Conservation (phyloP, 2,113 vertebrate species). For the Psilopsiagon aurifrons region DNA sequence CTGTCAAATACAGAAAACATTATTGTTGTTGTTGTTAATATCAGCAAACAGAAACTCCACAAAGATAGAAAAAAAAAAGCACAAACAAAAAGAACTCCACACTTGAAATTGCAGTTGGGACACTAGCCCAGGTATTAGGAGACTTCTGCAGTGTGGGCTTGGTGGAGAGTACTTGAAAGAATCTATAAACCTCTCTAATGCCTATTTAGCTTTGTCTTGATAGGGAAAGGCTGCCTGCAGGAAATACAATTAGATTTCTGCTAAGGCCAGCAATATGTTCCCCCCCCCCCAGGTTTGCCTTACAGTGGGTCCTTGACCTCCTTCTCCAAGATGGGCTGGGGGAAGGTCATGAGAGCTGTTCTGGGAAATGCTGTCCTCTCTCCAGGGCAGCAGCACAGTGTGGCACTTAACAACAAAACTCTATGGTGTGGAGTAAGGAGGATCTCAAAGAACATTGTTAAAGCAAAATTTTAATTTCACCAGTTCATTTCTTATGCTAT, state of each 20-base stretch:
- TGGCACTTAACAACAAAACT: background rate
- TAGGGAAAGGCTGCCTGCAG: accelerated
- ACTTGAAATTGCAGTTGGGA: background rate
- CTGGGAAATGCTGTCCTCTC: background rate
- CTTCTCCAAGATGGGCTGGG: accelerated
- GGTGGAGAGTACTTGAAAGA: background rate
- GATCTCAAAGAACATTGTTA: background rate
- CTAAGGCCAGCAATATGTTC: background rate
- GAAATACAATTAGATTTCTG: background rate
- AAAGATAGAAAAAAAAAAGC: background rate
- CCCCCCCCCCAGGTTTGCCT: background rate
- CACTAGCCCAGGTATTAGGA: background rate
- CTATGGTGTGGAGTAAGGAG: background rate
- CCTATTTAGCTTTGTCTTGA: background rate
- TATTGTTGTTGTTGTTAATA: background rate
- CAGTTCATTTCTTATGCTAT: background rate
- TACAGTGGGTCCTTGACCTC: background rate
- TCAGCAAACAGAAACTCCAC: background rate
- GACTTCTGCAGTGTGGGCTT: background rate
- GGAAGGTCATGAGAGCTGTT: background rate
- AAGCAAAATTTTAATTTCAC: background rate
- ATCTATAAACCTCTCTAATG: background rate
- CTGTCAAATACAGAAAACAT: background rate
- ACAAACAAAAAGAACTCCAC: accelerated
- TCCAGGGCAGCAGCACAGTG: background rate